Percentiles rank a stretch among this genome's conserved stretches.
These are phyloP conservation scores for Syngnathus rostellatus DNA, from an alignment of 2,797 vertebrate species.

Conservation along the genomic window DNA sequence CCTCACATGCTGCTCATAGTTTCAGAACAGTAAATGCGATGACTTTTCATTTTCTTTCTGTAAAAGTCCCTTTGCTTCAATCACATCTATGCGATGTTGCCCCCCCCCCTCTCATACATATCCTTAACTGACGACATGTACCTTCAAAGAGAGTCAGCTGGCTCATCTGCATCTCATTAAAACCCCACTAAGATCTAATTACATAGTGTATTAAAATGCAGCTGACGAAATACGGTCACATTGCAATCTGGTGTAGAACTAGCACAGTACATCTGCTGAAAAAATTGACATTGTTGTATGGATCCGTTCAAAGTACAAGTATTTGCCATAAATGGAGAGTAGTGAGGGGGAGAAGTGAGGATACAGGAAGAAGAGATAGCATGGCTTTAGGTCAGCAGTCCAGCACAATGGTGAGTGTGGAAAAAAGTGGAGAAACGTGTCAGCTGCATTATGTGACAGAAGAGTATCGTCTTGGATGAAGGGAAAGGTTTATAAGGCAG, in stretches of 20 bases:
- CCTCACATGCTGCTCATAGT: no score
- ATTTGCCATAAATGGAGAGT: no score
- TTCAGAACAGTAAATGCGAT: slow-evolving; percentile 16
- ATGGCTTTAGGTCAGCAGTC: no score
- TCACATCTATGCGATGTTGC: slow-evolving; percentile 38
- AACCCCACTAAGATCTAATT: slow-evolving; percentile 50
- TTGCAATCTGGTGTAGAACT: not conserved
- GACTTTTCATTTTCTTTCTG: slow-evolving; percentile 34
- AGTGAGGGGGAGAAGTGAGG: no score
- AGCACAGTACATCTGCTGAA: not conserved
- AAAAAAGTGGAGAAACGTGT: no score
- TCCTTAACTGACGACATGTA: slow-evolving; percentile 28
- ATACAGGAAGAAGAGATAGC: no score
- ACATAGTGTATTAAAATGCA: slow-evolving; percentile 28
- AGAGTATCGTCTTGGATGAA: no score
- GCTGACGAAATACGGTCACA: slow-evolving; percentile 1
- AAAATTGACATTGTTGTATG: not conserved
- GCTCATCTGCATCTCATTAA: slow-evolving; percentile 44
- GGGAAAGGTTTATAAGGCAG: no score
- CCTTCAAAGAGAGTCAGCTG: slow-evolving; percentile 25
- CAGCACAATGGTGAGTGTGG: no score
- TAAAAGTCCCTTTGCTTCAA: slow-evolving; percentile 27
- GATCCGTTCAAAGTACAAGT: no score
- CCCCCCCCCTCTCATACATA: slow-evolving; percentile 13
- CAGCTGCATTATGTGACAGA: no score